Conservation (phyloP, 2,113 vertebrate species). For the Psittacula cyanocephala region DNA sequence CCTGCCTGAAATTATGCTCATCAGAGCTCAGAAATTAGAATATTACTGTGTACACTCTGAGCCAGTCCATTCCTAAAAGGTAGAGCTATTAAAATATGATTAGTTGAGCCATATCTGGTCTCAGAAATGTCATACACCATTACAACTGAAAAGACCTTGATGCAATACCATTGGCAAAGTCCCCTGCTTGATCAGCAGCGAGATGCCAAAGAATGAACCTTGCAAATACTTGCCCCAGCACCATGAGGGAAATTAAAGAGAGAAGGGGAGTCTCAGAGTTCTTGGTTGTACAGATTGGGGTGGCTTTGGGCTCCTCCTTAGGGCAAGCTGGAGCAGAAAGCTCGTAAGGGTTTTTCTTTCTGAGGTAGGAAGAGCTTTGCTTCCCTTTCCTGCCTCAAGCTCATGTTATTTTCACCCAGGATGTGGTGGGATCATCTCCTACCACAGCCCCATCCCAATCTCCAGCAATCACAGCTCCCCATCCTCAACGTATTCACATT, state of each 20-base stretch:
- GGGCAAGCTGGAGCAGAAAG: background rate
- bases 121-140: conserved; percentile 79
- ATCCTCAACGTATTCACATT: background rate
- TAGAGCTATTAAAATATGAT: conserved; percentile 79
- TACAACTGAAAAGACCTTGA: conserved; percentile 70
- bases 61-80: conserved; percentile 67
- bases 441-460: background rate
- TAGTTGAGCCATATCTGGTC: conserved; percentile 71
- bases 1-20: conserved; percentile 72
- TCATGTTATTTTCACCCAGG: background rate
- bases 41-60: conserved; percentile 53
- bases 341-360: background rate
- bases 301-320: background rate
- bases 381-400: background rate
- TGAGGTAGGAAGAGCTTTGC: background rate
- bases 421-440: background rate
- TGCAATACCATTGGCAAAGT: conserved; percentile 48
- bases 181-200: conserved; percentile 58
- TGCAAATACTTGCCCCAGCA: background rate
- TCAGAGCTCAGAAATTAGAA: conserved; percentile 79
- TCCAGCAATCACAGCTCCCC: background rate
- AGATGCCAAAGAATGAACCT: background rate
- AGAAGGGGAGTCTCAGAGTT: background rate
- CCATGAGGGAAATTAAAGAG: background rate
- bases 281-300: background rate